Conservation (phyloP, 1,140 invertebrate genomes). For the Drosophila yakuba region DNA sequence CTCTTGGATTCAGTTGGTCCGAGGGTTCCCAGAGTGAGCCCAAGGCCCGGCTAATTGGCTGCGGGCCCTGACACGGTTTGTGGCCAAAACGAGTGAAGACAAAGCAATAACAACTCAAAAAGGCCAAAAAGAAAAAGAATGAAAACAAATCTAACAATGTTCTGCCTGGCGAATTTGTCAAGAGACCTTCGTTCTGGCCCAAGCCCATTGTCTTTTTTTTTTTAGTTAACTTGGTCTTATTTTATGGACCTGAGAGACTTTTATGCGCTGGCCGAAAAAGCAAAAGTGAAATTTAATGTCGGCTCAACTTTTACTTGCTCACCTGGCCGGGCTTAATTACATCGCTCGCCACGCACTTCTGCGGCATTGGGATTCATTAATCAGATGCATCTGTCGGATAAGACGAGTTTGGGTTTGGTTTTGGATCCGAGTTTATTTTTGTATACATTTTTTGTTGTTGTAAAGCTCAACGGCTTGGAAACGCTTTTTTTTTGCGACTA, state of each 20-base stretch:
- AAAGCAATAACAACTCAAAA: neutral
- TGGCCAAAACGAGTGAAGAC: constrained; percentile 1
- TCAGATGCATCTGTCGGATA: constrained; percentile 82
- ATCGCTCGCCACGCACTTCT: constrained; percentile 74
- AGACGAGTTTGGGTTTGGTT: constrained; percentile 37
- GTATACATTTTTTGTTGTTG: too few species aligned
- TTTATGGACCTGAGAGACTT: neutral
- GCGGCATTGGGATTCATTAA: constrained; percentile 75
- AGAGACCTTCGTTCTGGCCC: constrained; percentile 44
- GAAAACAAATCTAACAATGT: neutral
- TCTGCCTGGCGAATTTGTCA: constrained; percentile 46
- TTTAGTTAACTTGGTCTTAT: neutral
- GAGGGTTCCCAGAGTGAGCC: constrained; percentile 43
- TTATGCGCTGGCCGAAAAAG: constrained; percentile 34
- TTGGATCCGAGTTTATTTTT: constrained; percentile 1
- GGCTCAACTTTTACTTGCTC: constrained; percentile 57
- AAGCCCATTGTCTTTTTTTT: neutral
- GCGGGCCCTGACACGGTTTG: constrained; percentile 40
- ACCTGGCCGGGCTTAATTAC: constrained; percentile 66
- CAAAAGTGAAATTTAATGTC: constrained; percentile 74
- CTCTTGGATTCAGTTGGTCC: constrained; percentile 4
- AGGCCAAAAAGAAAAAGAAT: neutral
- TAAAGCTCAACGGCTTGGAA: constrained; percentile 38
- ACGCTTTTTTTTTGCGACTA: neutral
- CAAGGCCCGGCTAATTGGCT: constrained; percentile 46